phyloP scores from a whole-genome alignment of 2,888 invertebrate species.

The Phorcus lineatus region DNA sequence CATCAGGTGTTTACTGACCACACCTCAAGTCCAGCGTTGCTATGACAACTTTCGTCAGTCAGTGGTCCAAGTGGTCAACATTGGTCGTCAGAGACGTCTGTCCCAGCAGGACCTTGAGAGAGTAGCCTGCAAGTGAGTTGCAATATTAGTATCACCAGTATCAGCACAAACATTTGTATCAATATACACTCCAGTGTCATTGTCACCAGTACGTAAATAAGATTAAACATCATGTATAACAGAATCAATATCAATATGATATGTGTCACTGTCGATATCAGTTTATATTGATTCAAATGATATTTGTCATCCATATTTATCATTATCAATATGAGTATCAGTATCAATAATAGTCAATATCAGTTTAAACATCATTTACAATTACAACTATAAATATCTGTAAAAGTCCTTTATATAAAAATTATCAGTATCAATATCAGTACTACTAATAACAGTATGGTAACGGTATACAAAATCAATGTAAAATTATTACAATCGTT shows the following conservation, averaged over 20 bases:
- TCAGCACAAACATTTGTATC: neutral
- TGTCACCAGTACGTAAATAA: neutral
- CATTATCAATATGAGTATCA: neutral
- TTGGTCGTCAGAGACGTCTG: constrained; percentile 34
- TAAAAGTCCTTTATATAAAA: too few relatives aligned
- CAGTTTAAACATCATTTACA: too few relatives aligned
- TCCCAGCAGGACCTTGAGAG: constrained; percentile 28
- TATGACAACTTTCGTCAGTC: constrained; percentile 45
- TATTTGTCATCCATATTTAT: too few relatives aligned
- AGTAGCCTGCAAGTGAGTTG: constrained; percentile 47
- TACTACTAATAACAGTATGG: too few relatives aligned
- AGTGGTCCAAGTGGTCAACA: constrained; percentile 38
- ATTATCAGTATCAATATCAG: too few relatives aligned
- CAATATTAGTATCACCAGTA: neutral
- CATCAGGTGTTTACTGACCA: constrained; percentile 45
- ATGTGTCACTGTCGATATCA: too few relatives aligned
- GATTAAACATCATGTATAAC: too few relatives aligned
- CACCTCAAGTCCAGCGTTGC: constrained; percentile 41
- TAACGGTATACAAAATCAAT: too few relatives aligned
- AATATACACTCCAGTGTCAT: neutral
- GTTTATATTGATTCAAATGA: too few relatives aligned
- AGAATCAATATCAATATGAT: too few relatives aligned
- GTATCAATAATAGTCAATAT: neutral
- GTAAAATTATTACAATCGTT: too few relatives aligned
- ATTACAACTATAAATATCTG: too few relatives aligned